A percentile compares a stretch with the other conserved stretches of the same genome.
phyloP scores from a whole-genome alignment of 23 tunicate species.

The Ascidia mentula region DNA sequence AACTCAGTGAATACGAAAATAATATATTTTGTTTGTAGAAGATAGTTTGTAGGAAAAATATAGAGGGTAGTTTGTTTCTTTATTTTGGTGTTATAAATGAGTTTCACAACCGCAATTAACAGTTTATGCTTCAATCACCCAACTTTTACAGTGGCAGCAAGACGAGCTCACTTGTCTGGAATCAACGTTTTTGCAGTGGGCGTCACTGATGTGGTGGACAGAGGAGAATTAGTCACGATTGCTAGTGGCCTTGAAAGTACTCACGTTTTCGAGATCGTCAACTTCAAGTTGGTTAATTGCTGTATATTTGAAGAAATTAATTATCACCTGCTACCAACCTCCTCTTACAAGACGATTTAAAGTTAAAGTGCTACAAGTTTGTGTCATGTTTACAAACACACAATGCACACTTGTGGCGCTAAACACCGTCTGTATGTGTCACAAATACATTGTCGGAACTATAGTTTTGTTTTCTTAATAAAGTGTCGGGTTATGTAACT shows the following conservation, averaged over 20 bases:
- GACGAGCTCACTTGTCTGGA: slow-evolving; percentile 7
- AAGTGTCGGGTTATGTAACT: not conserved
- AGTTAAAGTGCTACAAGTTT: too few relatives aligned
- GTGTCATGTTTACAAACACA: too few relatives aligned
- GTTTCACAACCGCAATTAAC: not conserved
- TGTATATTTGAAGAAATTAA: too few relatives aligned
- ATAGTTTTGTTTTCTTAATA: not conserved
- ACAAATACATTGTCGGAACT: too few relatives aligned
- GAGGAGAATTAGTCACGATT: slow-evolving; percentile 13
- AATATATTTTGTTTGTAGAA: not conserved
- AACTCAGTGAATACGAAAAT: not conserved
- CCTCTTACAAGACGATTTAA: too few relatives aligned
- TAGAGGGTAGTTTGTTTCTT: too few relatives aligned
- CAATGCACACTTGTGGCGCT: too few relatives aligned
- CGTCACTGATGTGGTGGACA: slow-evolving; percentile 22
- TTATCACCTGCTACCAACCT: too few relatives aligned
- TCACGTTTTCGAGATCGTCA: slow-evolving; percentile 24
- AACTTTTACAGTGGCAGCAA: not conserved
- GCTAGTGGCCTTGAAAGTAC: slow-evolving; percentile 14
- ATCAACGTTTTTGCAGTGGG: slow-evolving; percentile 25
- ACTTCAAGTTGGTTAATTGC: slow-evolving; percentile 6
- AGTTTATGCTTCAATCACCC: too few relatives aligned
- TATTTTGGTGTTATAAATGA: not conserved
- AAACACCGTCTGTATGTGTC: too few relatives aligned
- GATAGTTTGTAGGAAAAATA: too few relatives aligned